Conservation (phyloP, 2,797 vertebrate species). For the Botia kubotai region DNA sequence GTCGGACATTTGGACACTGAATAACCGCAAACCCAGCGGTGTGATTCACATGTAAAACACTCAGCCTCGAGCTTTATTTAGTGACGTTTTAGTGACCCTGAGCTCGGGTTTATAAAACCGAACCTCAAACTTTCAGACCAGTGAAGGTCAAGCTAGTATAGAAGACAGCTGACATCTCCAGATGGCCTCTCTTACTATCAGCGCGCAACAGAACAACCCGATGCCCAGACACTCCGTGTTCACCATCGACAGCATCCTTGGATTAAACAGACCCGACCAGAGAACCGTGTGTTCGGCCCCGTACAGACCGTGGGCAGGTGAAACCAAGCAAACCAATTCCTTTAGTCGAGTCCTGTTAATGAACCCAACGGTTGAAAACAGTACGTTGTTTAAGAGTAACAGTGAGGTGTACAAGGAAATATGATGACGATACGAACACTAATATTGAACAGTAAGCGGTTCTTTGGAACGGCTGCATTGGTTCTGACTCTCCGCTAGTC, state of each 20-base stretch:
- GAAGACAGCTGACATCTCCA: neutral
- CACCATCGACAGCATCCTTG: constrained; percentile 88
- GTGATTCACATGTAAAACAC: constrained; percentile 88
- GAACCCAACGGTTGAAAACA: too few species aligned
- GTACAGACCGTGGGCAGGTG: constrained; percentile 86
- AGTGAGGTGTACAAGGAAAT: too few species aligned
- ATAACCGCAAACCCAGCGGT: constrained; percentile 83
- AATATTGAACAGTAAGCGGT: neutral
- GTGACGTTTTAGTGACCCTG: constrained; percentile 78
- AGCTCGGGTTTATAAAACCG: constrained; percentile 62
- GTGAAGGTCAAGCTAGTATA: neutral
- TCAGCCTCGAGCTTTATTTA: constrained; percentile 87
- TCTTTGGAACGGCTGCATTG: too few species aligned
- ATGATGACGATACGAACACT: too few species aligned
- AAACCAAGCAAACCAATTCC: neutral
- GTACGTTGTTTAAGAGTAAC: too few species aligned
- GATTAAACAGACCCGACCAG: constrained; percentile 77
- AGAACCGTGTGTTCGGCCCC: constrained; percentile 68
- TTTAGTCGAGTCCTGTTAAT: neutral
- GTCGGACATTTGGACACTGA: constrained; percentile 77
- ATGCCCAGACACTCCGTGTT: constrained; percentile 66
- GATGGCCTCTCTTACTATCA: constrained; percentile 37
- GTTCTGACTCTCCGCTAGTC: too few species aligned
- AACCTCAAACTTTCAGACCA: neutral
- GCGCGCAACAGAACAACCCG: constrained; percentile 28